These are phyloP conservation scores for Fopius arisanus DNA, from an alignment of 1,140 invertebrate genomes.

Conservation along the genomic window DNA sequence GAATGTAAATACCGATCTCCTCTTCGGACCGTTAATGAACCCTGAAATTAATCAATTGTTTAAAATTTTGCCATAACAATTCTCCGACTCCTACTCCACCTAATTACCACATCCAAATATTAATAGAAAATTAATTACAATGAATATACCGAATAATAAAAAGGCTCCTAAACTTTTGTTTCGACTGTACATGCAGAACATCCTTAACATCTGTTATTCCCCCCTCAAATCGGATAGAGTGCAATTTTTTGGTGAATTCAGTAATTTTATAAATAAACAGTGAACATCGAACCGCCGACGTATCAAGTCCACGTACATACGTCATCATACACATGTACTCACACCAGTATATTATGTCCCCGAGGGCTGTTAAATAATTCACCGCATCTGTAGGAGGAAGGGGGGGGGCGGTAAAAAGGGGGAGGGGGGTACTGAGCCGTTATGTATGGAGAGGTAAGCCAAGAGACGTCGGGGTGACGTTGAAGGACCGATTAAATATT, in stretches of 20 bases:
- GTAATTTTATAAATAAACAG: no score
- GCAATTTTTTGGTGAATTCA: not conserved
- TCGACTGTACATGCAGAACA: no score
- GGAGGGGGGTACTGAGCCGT: conserved; percentile 15
- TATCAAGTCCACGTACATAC: conserved; percentile 39
- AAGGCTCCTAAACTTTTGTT: no score
- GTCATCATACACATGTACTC: conserved; percentile 41
- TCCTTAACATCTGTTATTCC: no score
- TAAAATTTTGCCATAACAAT: no score
- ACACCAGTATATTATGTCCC: conserved; percentile 50
- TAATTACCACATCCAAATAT: no score
- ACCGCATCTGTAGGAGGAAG: conserved; percentile 54
- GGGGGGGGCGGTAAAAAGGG: conserved; percentile 51
- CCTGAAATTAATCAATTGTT: no score
- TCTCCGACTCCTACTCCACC: no score
- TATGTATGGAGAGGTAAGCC: conserved; percentile 29
- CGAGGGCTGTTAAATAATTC: conserved; percentile 62
- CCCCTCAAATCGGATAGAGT: not conserved
- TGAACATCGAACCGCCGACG: conserved; percentile 43
- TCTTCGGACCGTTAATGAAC: no score
- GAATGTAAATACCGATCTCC: no score
- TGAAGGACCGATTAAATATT: conserved; percentile 65
- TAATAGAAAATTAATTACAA: no score
- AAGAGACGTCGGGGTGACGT: conserved; percentile 48
- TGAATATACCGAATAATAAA: no score